Evolutionary conservation across 1,140 invertebrate genomes (phyloP).

Genomic region (Drosophila arizonae): DNA sequence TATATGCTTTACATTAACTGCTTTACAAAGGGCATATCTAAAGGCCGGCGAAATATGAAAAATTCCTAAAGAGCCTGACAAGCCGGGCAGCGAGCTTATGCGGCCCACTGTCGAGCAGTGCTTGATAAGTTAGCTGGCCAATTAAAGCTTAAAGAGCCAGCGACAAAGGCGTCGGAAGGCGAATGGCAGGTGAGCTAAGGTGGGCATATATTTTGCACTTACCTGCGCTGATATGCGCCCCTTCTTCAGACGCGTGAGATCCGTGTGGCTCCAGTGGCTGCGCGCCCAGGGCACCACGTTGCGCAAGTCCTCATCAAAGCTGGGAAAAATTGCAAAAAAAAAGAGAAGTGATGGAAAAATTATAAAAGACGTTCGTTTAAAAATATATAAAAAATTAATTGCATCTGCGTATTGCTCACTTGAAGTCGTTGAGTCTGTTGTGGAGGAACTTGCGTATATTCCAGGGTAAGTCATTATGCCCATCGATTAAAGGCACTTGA

Average conservation of each 20-base stretch:
- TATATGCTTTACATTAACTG: too few species aligned
- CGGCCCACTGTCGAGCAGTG: not conserved
- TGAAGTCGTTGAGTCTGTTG: slow-evolving; percentile 92
- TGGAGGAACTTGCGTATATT: slow-evolving; percentile 94
- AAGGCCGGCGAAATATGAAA: not conserved
- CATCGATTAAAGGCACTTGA: slow-evolving; percentile 87
- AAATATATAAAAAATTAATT: slow-evolving; percentile 56
- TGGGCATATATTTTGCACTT: slow-evolving; percentile 41
- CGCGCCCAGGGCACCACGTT: slow-evolving; percentile 90
- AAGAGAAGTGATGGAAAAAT: slow-evolving; percentile 5
- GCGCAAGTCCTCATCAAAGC: slow-evolving; percentile 88
- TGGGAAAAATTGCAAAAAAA: slow-evolving; percentile 47
- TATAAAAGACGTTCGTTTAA: slow-evolving; percentile 5
- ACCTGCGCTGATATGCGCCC: slow-evolving; percentile 95
- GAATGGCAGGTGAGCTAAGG: not conserved
- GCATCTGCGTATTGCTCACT: slow-evolving; percentile 83
- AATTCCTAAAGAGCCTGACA: not conserved
- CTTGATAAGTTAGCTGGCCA: slow-evolving; percentile 3
- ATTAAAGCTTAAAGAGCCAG: slow-evolving; percentile 6
- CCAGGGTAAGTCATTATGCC: slow-evolving; percentile 96
- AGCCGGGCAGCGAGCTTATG: not conserved
- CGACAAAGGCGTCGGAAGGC: not conserved
- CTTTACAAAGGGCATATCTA: too few species aligned
- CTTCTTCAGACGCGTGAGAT: slow-evolving; percentile 89
- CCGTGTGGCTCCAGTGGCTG: slow-evolving; percentile 92